phyloP scores from a whole-genome alignment of 2,797 vertebrate species.

The Microhierax caerulescens region DNA sequence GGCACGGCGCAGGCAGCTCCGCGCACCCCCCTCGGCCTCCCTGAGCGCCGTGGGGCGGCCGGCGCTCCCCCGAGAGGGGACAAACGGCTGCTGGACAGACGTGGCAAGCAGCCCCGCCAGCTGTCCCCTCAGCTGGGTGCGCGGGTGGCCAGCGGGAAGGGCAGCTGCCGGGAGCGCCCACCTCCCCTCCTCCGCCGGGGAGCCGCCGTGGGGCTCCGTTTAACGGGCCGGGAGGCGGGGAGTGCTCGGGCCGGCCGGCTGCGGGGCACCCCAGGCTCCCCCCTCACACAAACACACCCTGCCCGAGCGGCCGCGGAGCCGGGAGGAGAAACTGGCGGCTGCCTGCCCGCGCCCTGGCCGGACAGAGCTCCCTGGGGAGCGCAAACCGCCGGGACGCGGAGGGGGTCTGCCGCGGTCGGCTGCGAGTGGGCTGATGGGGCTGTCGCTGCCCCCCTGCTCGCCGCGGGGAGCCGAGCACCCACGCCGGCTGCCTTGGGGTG shows the following conservation, averaged over 20 bases:
- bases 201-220: background rate
- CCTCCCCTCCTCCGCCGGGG: background rate
- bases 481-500: no score
- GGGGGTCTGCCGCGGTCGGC: background rate
- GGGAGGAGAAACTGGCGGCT: background rate
- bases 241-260: background rate
- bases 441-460: background rate
- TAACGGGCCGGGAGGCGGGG: no score
- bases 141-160: background rate
- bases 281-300: background rate
- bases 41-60: background rate
- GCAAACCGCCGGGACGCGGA: background rate
- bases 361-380: background rate
- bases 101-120: background rate
- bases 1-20: background rate
- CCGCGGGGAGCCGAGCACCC: background rate
- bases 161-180: background rate
- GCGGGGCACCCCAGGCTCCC: background rate
- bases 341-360: background rate
- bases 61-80: background rate
- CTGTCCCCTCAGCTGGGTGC: background rate
- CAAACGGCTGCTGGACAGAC: background rate
- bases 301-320: background rate
- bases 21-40: background rate
- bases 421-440: background rate